Conservation (phyloP, 2,113 vertebrate genomes). For the Jacana jacana region DNA sequence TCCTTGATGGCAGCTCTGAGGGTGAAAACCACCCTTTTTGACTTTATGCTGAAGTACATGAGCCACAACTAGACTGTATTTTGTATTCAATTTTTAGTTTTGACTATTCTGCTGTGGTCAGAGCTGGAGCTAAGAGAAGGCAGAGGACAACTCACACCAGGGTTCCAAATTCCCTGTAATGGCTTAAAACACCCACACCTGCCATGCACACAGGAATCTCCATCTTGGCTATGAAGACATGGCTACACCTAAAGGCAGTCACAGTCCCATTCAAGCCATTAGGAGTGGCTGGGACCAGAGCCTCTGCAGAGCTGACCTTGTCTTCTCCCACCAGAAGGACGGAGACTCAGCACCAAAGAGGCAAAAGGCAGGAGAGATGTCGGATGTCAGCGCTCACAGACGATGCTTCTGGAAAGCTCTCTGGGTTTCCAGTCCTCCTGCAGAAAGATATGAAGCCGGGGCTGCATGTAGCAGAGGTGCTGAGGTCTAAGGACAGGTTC, state of each 20-base stretch:
- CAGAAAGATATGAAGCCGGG: neutral
- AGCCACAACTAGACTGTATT: neutral
- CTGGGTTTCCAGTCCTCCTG: neutral
- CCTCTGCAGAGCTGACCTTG: neutral
- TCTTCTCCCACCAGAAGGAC: neutral
- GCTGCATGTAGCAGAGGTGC: neutral
- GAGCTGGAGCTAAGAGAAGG: neutral
- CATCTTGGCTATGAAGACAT: accelerated
- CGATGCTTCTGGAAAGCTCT: neutral
- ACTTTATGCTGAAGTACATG: accelerated
- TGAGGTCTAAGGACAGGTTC: slow-evolving; percentile 8
- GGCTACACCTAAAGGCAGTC: neutral
- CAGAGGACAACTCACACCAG: neutral
- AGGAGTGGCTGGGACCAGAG: neutral
- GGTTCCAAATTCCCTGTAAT: neutral
- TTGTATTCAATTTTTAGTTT: neutral
- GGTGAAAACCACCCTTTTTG: neutral
- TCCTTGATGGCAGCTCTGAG: neutral
- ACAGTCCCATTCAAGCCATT: neutral
- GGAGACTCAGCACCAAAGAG: neutral
- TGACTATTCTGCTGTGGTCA: neutral
- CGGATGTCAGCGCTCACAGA: neutral
- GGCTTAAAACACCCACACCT: neutral
- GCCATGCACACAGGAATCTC: neutral
- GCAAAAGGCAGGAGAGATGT: neutral